Base-by-base conservation (phyloP, 2,113 vertebrate species). In the Cranoglanis bouderius region DNA sequence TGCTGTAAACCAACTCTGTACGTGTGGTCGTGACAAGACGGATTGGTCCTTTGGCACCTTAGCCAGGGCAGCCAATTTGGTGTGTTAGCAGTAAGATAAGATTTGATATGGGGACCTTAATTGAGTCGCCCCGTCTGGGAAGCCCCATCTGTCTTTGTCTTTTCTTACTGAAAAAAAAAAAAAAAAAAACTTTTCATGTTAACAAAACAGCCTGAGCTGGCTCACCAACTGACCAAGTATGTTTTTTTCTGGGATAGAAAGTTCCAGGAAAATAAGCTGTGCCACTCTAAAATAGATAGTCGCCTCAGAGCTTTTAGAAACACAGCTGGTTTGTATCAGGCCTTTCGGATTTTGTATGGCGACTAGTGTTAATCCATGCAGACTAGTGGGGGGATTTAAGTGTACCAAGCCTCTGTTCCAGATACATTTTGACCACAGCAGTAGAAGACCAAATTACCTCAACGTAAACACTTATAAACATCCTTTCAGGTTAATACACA, bases 1-100 rank as follows among this genome's bases (percentile, higher is more conserved):
- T 63, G 49, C 49, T 91, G 74, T 91, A 74, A 92, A 92, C 82
- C 89, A 90, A 80, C 94, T 83, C 43, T 92, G 94, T 61, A 32
- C 65, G 89, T 67, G 65, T 94, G 94, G 88, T 77, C 55, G 2
- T 80, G 35, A 75, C 63, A 85, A 89, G 85, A 91, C 35, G n/a
- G 65, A 88, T 67, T 26, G 70, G 24, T 87, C 86, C 86, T 88
- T 43, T 55, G 83, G 78, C 57, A 19, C 85, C 57, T 70, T 46
- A 40, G 16, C 65, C 70, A 57, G 59, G 70, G 63, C 35, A 32
- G 78, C 77, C 51, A 55, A 85, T 80, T 85, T 29, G n/a, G 18
- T 13, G 6, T n/a, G 43, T 88, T 75, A 77, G 87, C 49, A 80
- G 84, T n/a, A 46, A 88, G 63, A 80, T 65, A 67, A 80, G 83